phyloP scores from a whole-genome alignment of 2,113 vertebrate genomes.

The Spea multiplicata region DNA sequence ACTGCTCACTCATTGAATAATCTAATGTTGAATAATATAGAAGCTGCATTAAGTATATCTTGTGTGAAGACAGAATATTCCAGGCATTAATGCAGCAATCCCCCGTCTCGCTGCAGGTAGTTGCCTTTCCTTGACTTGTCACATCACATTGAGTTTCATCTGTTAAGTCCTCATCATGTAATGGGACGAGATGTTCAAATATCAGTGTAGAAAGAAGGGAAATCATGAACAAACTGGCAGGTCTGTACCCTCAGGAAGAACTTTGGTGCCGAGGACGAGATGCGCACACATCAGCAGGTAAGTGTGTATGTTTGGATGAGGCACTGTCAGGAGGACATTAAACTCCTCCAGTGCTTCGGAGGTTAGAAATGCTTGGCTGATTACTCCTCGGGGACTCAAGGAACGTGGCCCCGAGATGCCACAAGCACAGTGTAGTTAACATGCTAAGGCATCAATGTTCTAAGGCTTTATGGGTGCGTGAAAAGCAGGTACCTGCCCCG shows the following conservation, averaged over 20 bases:
- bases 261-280: conserved; percentile 13
- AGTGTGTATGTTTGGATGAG: conserved; percentile 16
- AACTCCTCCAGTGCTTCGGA: background rate
- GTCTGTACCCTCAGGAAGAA: conserved; percentile 38
- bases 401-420: too few relatives aligned
- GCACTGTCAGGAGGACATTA: background rate
- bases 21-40: background rate
- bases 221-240: conserved; percentile 16
- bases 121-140: conserved; percentile 10
- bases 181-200: background rate
- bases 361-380: too few relatives aligned
- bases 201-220: conserved; percentile 26
- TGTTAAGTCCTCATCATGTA: conserved; percentile 11
- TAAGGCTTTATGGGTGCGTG: too few relatives aligned
- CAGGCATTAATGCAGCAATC: conserved; percentile 1
- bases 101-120: conserved; percentile 11
- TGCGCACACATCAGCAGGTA: conserved; percentile 41
- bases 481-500: too few relatives aligned
- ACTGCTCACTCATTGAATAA: background rate
- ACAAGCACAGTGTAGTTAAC: too few relatives aligned
- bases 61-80: conserved; percentile 4
- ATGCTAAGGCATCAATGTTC: too few relatives aligned
- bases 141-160: conserved; percentile 24
- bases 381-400: too few relatives aligned
- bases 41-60: background rate